Base-by-base conservation (phyloP, 2,113 vertebrate species). In the Odontesthes bonariensis region DNA sequence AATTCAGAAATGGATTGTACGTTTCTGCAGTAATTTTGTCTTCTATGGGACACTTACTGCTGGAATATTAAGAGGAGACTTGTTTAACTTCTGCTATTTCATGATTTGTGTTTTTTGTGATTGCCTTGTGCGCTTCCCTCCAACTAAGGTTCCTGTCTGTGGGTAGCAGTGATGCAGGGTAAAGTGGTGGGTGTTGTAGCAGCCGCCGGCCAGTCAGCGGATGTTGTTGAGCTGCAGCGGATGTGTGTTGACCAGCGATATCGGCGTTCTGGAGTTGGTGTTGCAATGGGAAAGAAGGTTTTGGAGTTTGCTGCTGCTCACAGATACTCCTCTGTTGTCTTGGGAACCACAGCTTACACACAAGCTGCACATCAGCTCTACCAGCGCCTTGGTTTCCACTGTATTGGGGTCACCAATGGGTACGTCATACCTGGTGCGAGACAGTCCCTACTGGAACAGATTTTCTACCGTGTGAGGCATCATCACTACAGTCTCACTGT, bases 381-480 rank as follows among this genome's bases (percentile, higher is more conserved):
- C 8, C 92, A 92, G 84, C 90, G 92, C 2, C 92, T 97, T 79
- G 96, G 96, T 16, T 97, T 97, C 90, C 93, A 90, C 84, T 94
- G 95, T 22, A 88, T 94, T 75, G 94, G 92, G 5, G 90, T 95
- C 0, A 94, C 93, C 0, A 94, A 96, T 78, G 93, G 90, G 73
- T 94, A 96, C 0, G 84, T 87, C 77, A 88, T 95, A 60, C 94
- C 95, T 0, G 95, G 94, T 68, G 93, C 93, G 84, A 94, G 87
- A 0, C 86, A 70, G 32, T 95, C 95, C 57, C 77, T 96, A 62
- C 87, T 95, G 53, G 95, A 96, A 86, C 87, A 79, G 68, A 89
- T 96, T 75, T 97, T 98, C 92, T 96, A 96, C 92, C 95, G 96
- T 88, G 90, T 96, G 54, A 91, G 90, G 69, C 95, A 95, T 88